Evolutionary conservation across 2,113 vertebrate genomes (phyloP), one percentile per base, ranked within the genome.

Genomic region (Epinephelus lanceolatus): DNA sequence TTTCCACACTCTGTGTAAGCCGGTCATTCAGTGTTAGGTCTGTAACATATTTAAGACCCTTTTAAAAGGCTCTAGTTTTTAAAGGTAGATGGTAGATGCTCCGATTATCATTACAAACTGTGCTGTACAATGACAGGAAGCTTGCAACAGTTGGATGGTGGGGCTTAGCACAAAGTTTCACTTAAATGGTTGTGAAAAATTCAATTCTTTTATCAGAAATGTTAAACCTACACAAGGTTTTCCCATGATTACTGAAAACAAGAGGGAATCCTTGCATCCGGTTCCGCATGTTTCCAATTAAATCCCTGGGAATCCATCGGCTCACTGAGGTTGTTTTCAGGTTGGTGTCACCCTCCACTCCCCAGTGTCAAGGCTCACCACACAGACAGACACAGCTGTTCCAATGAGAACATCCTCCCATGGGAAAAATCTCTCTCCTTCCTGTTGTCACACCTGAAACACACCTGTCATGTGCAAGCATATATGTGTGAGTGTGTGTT

Each of bases 351-450:
- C 33, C 40, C 25, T 13, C 17, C 2, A 25, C 8, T 84, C 76
- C 40, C 70, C 33, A 53, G 75, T 11, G 51, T 57, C 51, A 30
- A 59, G 10, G 12, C 25, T 57, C 30, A 81, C 40, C 53, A 71
- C 49, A 81, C 62, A 51, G 8, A n/a, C 52, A 61, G 1, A 33
- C 52, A 45, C 42, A 45, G 30, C 61, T 37, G 30, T 37, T 87
- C 53, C 76, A 68, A 57, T 57, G 49, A 59, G 45, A 84, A 59
- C n/a, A 11, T 3, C n/a, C 67, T 15, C 59, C 60, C 61, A 42
- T 61, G 69, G 82, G 67, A 86, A 88, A 71, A 73, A 84, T 66
- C 17, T 59, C 40, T 61, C 53, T 30, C 21, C 73, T 83, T 83
- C 62, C 69, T 80, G 81, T 65, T 37, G 65, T 68, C 51, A 75